Conservation (phyloP, 2,888 invertebrate genomes). For the Gastrophysa polygoni region DNA sequence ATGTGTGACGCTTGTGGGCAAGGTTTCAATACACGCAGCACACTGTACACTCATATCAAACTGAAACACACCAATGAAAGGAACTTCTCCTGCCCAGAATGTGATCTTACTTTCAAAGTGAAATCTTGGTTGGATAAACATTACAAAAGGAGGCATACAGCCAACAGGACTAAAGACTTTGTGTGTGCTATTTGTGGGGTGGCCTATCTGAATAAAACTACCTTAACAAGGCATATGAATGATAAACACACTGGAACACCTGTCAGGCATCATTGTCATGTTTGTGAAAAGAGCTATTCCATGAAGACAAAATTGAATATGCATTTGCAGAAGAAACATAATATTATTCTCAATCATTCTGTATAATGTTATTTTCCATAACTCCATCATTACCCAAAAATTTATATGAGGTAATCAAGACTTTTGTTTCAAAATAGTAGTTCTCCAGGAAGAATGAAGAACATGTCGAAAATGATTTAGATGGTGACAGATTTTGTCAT, state of each 20-base stretch:
- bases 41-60: slow-evolving; percentile 45
- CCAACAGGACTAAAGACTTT: slow-evolving; percentile 30
- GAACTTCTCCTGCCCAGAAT: slow-evolving; percentile 45
- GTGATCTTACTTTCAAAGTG: slow-evolving; percentile 44
- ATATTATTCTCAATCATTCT: slow-evolving; percentile 24
- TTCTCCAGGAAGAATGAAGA: too few relatives aligned
- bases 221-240: slow-evolving; percentile 28
- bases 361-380: too few relatives aligned
- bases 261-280: slow-evolving; percentile 25
- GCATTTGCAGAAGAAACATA: slow-evolving; percentile 32
- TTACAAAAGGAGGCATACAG: slow-evolving; percentile 26
- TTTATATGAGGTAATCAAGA: too few relatives aligned
- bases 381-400: too few relatives aligned
- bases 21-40: slow-evolving; percentile 45
- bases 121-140: slow-evolving; percentile 48
- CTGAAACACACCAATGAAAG: slow-evolving; percentile 44
- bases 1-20: slow-evolving; percentile 47
- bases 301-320: slow-evolving; percentile 30
- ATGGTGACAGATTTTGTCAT: too few relatives aligned
- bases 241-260: slow-evolving; percentile 30
- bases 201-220: slow-evolving; percentile 32
- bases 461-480: too few relatives aligned
- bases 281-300: slow-evolving; percentile 34
- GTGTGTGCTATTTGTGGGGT: slow-evolving; percentile 29
- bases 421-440: too few relatives aligned